Conservation (phyloP, 2,888 invertebrate species). For the Acleris sparsana region DNA sequence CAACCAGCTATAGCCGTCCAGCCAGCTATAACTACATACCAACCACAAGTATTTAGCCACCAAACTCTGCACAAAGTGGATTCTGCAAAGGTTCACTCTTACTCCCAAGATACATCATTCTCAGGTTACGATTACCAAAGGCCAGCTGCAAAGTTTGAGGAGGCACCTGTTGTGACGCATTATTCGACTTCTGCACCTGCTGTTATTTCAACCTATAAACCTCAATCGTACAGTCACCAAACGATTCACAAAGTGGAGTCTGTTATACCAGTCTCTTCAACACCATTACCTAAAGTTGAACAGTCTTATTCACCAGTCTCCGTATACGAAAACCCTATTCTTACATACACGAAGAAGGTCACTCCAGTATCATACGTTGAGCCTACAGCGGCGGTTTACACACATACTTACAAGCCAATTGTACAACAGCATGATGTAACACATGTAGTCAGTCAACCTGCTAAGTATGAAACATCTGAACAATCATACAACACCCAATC, state of each 20-base stretch:
- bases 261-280: slow-evolving; percentile 56
- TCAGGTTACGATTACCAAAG: slow-evolving; percentile 45
- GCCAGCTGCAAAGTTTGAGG: slow-evolving; percentile 56
- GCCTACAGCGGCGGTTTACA: slow-evolving; percentile 62
- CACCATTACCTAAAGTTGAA: slow-evolving; percentile 53
- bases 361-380: slow-evolving; percentile 60
- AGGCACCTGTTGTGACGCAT: slow-evolving; percentile 45
- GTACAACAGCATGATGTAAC: slow-evolving; percentile 61
- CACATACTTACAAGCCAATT: slow-evolving; percentile 62
- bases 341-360: slow-evolving; percentile 58
- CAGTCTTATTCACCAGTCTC: slow-evolving; percentile 55
- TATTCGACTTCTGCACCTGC: slow-evolving; percentile 57
- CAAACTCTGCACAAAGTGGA: slow-evolving; percentile 65
- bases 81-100: slow-evolving; percentile 55
- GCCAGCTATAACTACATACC: slow-evolving; percentile 56
- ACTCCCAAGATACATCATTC: slow-evolving; percentile 49
- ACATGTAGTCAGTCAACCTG: slow-evolving; percentile 55
- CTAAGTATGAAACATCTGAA: slow-evolving; percentile 54
- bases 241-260: slow-evolving; percentile 65
- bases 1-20: slow-evolving; percentile 46
- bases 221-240: slow-evolving; percentile 67
- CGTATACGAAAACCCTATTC: slow-evolving; percentile 66
- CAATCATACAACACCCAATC: slow-evolving; percentile 53
- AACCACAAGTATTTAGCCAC: slow-evolving; percentile 60
- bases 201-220: slow-evolving; percentile 59